These are phyloP conservation scores for Pinctada fucata DNA, from an alignment of 2,888 invertebrate genomes.

Conservation along the genomic window DNA sequence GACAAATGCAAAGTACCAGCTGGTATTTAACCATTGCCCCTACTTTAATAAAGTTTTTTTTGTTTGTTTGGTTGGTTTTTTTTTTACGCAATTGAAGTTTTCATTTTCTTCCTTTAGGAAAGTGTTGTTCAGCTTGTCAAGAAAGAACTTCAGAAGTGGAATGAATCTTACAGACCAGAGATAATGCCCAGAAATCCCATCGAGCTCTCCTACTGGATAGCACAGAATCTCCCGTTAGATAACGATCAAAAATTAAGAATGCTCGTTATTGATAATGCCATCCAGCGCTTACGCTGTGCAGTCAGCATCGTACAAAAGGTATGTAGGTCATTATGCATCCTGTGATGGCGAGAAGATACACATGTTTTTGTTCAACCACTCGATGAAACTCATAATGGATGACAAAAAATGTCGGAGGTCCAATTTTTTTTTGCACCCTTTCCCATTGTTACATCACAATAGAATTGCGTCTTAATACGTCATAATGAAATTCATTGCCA, in stretches of 20 bases:
- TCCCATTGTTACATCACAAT: too few species aligned
- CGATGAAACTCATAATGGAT: too few species aligned
- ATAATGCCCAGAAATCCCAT: slow-evolving; percentile 83
- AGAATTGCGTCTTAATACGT: too few species aligned
- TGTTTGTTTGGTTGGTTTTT: too few species aligned
- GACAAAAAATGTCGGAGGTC: too few species aligned
- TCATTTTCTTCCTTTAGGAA: slow-evolving; percentile 52
- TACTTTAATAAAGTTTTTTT: too few species aligned
- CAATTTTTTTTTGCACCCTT: too few species aligned
- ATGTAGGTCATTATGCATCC: slow-evolving; percentile 4
- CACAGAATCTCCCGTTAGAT: slow-evolving; percentile 85
- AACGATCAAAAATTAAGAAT: slow-evolving; percentile 82
- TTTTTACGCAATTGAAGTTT: too few species aligned
- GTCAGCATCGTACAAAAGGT: slow-evolving; percentile 77
- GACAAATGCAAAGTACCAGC: too few species aligned
- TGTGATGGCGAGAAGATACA: not conserved
- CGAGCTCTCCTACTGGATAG: slow-evolving; percentile 88
- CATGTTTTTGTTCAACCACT: too few species aligned
- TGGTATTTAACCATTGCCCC: too few species aligned
- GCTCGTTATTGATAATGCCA: slow-evolving; percentile 83
- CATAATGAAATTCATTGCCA: too few species aligned
- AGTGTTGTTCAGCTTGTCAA: slow-evolving; percentile 71
- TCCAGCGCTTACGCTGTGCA: slow-evolving; percentile 83
- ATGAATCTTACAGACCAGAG: slow-evolving; percentile 65
- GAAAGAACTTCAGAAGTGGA: slow-evolving; percentile 76